Base-by-base conservation (phyloP, 1,140 invertebrate genomes). In the Ceratina australensis region DNA sequence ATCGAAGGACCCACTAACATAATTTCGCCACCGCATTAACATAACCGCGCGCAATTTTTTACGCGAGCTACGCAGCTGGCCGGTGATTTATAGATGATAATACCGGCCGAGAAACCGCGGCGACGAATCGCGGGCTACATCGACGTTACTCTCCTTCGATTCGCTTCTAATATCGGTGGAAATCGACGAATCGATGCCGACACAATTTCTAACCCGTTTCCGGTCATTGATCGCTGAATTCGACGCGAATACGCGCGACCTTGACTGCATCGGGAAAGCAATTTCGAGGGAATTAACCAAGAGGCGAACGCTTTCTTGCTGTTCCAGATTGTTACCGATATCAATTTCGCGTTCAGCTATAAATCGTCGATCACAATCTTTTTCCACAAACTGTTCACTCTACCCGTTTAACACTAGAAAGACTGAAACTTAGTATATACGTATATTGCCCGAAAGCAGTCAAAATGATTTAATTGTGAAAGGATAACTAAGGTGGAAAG, bases 11-110 rank as follows among this genome's bases (percentile, higher is more conserved):
- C 47, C 47, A 78, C 68, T 80, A 84, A 84, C 78, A 80, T 66
- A 76, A 77, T 84, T 84, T 72, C 61, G 67, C 67, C 12, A 72
- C 33, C 20, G 50, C 59, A 73, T 84, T 83, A 84, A 80, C 68
- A 80, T 72, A 80, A 80, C 59, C 59, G 63, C 68, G 61, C 63
- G 24, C 60, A 68, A n/a, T 79, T 50, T 24, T 20, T 24, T 64
- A 7, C 16, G 18, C 54, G 8, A 22, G 49, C 57, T 52, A 18
- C 47, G 26, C 63, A 61, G 22, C 61, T 52, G 47, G 57, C 28
- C 22, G 8, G 18, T 60, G 81, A 84, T 84, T 84, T 84, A 84
- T 80, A 80, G 47, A 42, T 59, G 42, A 76, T 83, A 80, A 83
- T 54, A 49, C 15, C 26, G 56, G 33, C 57, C 54, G 24, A 52